Evolutionary conservation across 2,113 vertebrate species (phyloP).

Genomic region (Saiga tatarica): DNA sequence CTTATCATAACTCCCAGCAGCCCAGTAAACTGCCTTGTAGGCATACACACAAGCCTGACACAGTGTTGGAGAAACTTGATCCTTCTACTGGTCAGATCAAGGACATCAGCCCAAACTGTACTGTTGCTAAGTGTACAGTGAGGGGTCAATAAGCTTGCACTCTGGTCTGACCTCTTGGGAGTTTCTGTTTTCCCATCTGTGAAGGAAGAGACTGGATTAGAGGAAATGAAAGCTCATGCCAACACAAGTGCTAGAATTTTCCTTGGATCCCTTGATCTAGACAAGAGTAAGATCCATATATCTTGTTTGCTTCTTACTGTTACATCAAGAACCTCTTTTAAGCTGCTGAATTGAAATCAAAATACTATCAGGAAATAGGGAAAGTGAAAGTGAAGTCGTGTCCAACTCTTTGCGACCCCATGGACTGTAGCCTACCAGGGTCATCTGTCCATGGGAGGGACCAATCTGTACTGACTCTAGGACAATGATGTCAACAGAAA

Average conservation of each 20-base stretch:
- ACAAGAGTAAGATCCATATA: background rate
- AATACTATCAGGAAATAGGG: background rate
- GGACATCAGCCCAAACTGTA: background rate
- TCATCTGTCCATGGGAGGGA: background rate
- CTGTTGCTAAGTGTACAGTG: background rate
- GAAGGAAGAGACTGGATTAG: background rate
- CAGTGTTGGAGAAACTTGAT: background rate
- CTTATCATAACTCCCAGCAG: background rate
- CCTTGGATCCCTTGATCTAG: background rate
- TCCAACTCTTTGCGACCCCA: too few species aligned
- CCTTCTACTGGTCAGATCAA: background rate
- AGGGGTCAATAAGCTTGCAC: background rate
- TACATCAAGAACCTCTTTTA: background rate
- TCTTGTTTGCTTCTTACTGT: background rate
- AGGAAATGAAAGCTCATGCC: background rate
- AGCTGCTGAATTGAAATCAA: background rate
- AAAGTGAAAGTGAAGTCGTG: background rate
- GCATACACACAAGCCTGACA: background rate
- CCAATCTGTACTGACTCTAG: background rate
- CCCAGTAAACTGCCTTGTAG: background rate
- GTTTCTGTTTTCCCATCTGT: background rate
- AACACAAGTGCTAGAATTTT: background rate
- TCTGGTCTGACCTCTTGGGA: background rate
- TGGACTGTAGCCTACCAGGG: too few species aligned
- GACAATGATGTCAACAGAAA: background rate